Evolutionary conservation across 2,113 vertebrate genomes (phyloP), one percentile per base, ranked within the genome.

Genomic region (Melierax canorus): DNA sequence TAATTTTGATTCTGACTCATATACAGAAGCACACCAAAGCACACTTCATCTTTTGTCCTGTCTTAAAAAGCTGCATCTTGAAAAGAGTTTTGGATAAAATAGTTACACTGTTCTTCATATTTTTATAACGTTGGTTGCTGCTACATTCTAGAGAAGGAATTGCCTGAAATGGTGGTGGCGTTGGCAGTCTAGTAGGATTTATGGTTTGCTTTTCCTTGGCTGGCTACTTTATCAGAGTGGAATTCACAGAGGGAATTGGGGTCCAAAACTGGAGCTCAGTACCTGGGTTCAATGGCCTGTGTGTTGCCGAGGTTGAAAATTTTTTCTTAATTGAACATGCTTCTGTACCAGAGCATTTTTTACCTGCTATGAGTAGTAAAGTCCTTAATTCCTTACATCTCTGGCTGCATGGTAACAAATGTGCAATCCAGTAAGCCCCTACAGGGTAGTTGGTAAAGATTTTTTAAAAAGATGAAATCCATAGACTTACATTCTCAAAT

Each of bases 101-200:
- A 64, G 7, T 43, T 46, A 12, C 0, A 4, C 6, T 43, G 2
- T 13, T 43, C 19, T 13, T 56, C 8, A 6, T 50, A 7, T 46
- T 51, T 62, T 68, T 51, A 18, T 15, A 21, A 45, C 16, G 36
- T 14, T 58, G 5, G 11, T 71, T 46, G 7, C 11, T 43, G 22
- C 21, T 62, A 19, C 12, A 4, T 80, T 71, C 2, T 21, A 27
- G 24, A 27, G 51, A 30, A 58, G 14, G 19, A 43, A 41, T 26
- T 34, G 2, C 24, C 24, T 53, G 43, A 22, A 41, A 10, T 53
- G 11, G 9, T 48, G 32, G 20, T 55, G 5, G 26, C 20, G 4
- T 13, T 39, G 9, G 12, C 20, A 30, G 20, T 55, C 18, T 58
- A 14, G 8, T 11, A 34, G 34, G 34, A 30, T 62, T 29, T 41